A percentile compares a stretch with the other conserved stretches of the same genome.
phyloP scores from a whole-genome alignment of 2,888 invertebrate species.

The Meandrusa payeni region DNA sequence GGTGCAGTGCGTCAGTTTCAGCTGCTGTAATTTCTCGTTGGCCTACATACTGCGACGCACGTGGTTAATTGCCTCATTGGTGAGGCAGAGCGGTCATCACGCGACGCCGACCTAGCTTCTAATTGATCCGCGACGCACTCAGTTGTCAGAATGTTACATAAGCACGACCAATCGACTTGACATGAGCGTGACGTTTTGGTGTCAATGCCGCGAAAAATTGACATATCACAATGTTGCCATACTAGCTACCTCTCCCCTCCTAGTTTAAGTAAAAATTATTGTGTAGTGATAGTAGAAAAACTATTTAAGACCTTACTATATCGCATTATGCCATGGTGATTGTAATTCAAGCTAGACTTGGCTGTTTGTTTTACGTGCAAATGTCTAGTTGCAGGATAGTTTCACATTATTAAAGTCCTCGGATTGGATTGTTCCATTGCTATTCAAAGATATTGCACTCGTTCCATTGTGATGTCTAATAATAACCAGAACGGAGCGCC shows the following conservation, averaged over 20 bases:
- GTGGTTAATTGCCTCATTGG: constrained; percentile 64
- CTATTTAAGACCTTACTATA: no score
- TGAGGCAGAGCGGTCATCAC: constrained; percentile 38
- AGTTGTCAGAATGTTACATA: constrained; percentile 24
- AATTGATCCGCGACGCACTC: constrained; percentile 38
- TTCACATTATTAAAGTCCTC: neutral
- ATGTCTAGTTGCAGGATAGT: no score
- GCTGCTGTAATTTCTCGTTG: constrained; percentile 48
- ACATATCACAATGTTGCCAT: constrained; percentile 7
- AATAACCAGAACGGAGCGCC: constrained; percentile 4
- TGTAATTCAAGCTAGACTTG: no score
- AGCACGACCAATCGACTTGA: constrained; percentile 9
- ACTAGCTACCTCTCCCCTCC: no score
- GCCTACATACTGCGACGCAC: constrained; percentile 52
- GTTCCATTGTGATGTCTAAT: constrained; percentile 6
- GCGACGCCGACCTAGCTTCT: constrained; percentile 50
- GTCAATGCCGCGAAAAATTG: constrained; percentile 19
- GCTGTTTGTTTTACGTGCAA: no score
- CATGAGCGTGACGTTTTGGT: constrained; percentile 17
- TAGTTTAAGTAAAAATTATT: no score
- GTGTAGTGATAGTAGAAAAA: no score
- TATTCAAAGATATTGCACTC: constrained; percentile 12
- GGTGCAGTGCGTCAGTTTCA: constrained; percentile 33
- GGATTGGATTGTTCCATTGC: constrained; percentile 1
- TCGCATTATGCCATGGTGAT: no score